Evolutionary conservation across 2,113 vertebrate genomes (phyloP).

Genomic region (Eulemur macaco): DNA sequence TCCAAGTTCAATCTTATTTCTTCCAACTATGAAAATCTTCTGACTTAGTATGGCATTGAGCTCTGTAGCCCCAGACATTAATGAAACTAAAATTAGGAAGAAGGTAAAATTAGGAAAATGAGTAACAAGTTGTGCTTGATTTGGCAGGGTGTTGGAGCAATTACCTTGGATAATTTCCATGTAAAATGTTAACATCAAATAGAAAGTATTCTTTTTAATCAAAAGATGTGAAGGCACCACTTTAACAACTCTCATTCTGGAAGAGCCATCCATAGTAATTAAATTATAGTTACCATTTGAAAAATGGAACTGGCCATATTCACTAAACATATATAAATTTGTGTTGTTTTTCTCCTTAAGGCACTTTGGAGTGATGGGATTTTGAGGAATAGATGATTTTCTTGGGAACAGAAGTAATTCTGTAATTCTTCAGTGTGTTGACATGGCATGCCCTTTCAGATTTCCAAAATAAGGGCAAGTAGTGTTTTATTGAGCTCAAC

Average conservation of each 20-base stretch:
- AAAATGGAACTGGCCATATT: constrained; percentile 25
- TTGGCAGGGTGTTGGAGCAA: constrained; percentile 44
- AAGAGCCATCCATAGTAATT: constrained; percentile 19
- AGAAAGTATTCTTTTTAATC: constrained; percentile 61
- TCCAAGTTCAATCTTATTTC: constrained; percentile 17
- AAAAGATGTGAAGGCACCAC: constrained; percentile 32
- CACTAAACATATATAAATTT: background rate
- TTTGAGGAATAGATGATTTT: constrained; percentile 18
- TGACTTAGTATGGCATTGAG: background rate
- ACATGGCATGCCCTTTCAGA: constrained; percentile 54
- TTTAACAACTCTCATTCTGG: constrained; percentile 50
- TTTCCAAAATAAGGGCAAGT: constrained; percentile 26
- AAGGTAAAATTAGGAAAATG: constrained; percentile 56
- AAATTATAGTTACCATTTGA: constrained; percentile 35
- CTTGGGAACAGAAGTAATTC: constrained; percentile 47
- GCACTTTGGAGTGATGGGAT: constrained; percentile 1
- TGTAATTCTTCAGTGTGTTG: constrained; percentile 41
- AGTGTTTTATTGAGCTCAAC: constrained; percentile 55
- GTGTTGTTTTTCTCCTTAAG: background rate
- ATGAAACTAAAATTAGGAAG: constrained; percentile 30
- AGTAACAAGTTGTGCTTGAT: constrained; percentile 48
- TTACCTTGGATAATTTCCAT: constrained; percentile 64
- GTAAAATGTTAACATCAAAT: constrained; percentile 56
- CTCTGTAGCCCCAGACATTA: background rate
- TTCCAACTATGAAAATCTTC: constrained; percentile 26